Base-by-base conservation (phyloP, 1,140 invertebrate species). In the Diachasma alloeum region DNA sequence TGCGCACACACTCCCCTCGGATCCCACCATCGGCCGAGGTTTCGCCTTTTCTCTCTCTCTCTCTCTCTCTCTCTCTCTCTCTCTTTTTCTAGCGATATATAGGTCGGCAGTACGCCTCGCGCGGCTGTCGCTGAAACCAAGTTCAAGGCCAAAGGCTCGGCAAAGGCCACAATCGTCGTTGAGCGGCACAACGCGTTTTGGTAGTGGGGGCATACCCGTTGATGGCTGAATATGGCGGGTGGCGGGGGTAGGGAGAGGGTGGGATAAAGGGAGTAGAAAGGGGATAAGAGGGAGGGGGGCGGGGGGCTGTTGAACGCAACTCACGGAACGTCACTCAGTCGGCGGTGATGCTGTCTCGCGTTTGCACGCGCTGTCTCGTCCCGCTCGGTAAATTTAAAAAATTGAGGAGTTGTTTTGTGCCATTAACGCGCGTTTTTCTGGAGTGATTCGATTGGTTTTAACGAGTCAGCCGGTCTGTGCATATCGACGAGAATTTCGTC, bases 101-200 rank as follows among this genome's bases (percentile, higher is more conserved):
- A 87, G 85, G 85, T 87, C 85, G 85, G 83, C 82, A 83, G 82
- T 86, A 86, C 85, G 87, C 87, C 87, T 86, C 86, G 83, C 82
- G 85, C 86, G 87, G 88, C 87, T 88, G 84, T 84, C 90, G 87
- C 89, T 87, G 88, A 89, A 90, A 89, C 91, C 93, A 94, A 93
- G 93, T 94, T 93, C 93, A 93, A 93, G 93, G 92, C 89, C 89
- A 89, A 87, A 89, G 87, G 86, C 89, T 89, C 85, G 85, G 87
- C 87, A 90, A 89, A 90, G 87, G 88, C 88, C 87, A 88, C 87
- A 86, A 88, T 86, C 84, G 81, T 81, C 78, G 75, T 69, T 39
- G 69, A 56, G 82, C 78, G 70, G 68, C 37, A 53, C 53, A 71
- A 31, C 69, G 79, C 68, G 76, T 56, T 37, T 70, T 78, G 80